Conservation (phyloP, 2,888 invertebrate species). For the Barypeithes pellucidus region DNA sequence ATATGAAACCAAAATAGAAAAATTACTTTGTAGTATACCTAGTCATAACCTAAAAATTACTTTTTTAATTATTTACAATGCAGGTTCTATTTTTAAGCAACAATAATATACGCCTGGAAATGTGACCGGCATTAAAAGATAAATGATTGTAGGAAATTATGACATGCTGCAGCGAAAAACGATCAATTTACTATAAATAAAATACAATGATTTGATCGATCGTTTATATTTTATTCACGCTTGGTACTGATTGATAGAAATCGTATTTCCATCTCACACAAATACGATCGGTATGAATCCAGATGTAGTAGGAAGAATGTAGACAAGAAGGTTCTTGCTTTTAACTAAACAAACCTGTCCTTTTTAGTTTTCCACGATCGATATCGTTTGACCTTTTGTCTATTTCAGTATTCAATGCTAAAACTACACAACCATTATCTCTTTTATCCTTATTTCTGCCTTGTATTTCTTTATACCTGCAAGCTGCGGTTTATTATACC, state of each 20-base stretch:
- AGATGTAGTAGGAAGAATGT: no score
- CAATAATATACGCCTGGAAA: no score
- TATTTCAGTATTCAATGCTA: constrained; percentile 2
- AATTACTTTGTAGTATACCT: no score
- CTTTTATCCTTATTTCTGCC: constrained; percentile 12
- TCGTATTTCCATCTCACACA: no score
- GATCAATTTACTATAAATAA: background rate
- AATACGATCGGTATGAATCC: no score
- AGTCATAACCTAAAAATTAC: background rate
- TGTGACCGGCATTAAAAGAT: background rate
- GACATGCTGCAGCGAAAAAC: background rate
- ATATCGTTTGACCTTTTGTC: background rate
- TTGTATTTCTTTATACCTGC: constrained; percentile 31
- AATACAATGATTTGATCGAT: background rate
- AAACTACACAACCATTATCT: constrained; percentile 30
- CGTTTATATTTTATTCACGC: background rate
- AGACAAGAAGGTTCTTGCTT: no score
- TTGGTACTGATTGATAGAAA: no score
- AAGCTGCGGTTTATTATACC: constrained; percentile 26
- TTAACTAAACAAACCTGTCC: no score
- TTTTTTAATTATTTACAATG: background rate
- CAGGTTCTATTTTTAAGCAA: no score
- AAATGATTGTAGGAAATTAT: background rate
- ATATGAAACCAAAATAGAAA: no score
- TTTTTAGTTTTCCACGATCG: no score